A percentile compares a stretch with the other conserved stretches of the same genome.
Evolutionary conservation across 2,113 vertebrate genomes (phyloP).

Genomic region (Colius striatus): DNA sequence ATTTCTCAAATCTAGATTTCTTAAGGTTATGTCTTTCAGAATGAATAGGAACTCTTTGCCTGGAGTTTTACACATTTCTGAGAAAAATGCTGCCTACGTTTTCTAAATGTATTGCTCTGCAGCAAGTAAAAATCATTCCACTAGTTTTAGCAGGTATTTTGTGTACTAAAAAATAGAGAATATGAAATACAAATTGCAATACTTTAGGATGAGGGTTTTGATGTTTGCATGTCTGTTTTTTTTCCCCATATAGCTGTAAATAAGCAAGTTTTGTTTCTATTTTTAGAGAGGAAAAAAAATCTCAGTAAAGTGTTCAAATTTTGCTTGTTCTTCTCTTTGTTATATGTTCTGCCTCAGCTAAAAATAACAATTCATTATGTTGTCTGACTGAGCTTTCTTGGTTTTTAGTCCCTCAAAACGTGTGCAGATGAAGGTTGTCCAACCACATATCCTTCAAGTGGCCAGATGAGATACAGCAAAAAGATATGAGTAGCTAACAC

Average conservation of each 20-base stretch:
- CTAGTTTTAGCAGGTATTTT: neutral
- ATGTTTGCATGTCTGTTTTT: neutral
- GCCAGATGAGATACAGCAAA: neutral
- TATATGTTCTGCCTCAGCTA: neutral
- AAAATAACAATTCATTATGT: neutral
- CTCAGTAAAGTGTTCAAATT: neutral
- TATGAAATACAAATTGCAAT: neutral
- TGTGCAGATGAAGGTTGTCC: neutral
- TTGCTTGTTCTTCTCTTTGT: neutral
- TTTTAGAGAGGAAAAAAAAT: neutral
- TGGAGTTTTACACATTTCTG: neutral
- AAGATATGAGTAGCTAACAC: neutral
- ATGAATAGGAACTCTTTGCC: neutral
- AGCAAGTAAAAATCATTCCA: neutral
- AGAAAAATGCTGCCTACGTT: neutral
- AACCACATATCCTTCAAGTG: neutral
- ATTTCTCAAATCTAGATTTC: neutral
- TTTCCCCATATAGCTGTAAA: neutral
- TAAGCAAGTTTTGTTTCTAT: neutral
- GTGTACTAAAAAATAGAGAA: neutral
- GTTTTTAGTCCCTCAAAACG: neutral
- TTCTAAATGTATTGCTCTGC: neutral
- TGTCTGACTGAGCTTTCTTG: neutral
- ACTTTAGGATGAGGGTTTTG: neutral
- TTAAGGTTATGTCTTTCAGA: neutral